Evolutionary conservation across 2,797 vertebrate genomes (phyloP).

Genomic region (Premnoplex brunnescens): DNA sequence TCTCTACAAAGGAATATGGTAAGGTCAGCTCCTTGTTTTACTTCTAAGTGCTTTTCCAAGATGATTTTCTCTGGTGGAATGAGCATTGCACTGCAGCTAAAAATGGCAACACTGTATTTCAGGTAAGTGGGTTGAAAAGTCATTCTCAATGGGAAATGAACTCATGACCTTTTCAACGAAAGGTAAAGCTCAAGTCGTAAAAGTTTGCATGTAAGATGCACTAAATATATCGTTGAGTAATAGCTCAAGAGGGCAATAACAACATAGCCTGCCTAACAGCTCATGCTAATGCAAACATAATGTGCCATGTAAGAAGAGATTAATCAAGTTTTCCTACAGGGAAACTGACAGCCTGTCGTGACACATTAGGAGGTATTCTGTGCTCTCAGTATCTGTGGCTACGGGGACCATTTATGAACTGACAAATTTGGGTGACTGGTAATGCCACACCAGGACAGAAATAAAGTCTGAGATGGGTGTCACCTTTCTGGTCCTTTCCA

Average conservation of each 20-base stretch:
- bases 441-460: background rate
- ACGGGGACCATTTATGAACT: slow-evolving; percentile 5
- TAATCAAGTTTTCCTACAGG: slow-evolving; percentile 45
- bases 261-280: slow-evolving; percentile 19
- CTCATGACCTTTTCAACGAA: slow-evolving; percentile 62
- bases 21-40: slow-evolving; percentile 63
- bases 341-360: slow-evolving; percentile 37
- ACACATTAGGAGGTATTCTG: slow-evolving; percentile 8
- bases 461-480: background rate
- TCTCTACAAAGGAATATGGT: slow-evolving; percentile 54
- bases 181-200: slow-evolving; percentile 9
- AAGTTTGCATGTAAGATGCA: slow-evolving; percentile 31
- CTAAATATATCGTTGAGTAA: slow-evolving; percentile 37
- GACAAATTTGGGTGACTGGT: slow-evolving; percentile 3
- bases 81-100: slow-evolving; percentile 27
- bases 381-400: slow-evolving; percentile 6
- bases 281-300: slow-evolving; percentile 54
- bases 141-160: slow-evolving; percentile 63
- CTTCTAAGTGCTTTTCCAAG: slow-evolving; percentile 62
- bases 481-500: slow-evolving; percentile 2
- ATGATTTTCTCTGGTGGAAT: slow-evolving; percentile 41
- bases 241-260: slow-evolving; percentile 56
- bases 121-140: slow-evolving; percentile 57
- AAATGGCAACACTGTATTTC: slow-evolving; percentile 53
- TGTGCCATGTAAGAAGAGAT: slow-evolving; percentile 46